Evolutionary conservation across 2,113 vertebrate genomes (phyloP).

Genomic region (Caloenas nicobarica): DNA sequence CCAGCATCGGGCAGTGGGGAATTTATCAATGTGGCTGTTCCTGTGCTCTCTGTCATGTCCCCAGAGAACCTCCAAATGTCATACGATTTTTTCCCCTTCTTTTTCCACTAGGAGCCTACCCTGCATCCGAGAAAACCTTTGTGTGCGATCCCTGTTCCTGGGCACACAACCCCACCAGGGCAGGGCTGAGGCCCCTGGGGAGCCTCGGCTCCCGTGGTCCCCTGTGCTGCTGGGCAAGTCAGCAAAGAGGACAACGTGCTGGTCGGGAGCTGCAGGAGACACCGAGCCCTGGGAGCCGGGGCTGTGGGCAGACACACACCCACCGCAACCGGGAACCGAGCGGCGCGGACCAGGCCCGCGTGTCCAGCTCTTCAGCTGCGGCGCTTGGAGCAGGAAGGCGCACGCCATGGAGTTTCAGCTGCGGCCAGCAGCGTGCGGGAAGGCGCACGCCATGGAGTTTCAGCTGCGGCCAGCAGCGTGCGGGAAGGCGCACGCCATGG

Average conservation of each 20-base stretch:
- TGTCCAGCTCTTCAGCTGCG: accelerated
- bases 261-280: background rate
- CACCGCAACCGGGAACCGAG: background rate
- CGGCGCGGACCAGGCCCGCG: background rate
- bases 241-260: background rate
- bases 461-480: too few species aligned
- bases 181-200: background rate
- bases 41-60: background rate
- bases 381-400: too few species aligned
- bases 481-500: background rate
- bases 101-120: background rate
- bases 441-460: too few species aligned
- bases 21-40: background rate
- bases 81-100: background rate
- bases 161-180: background rate
- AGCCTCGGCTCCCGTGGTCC: background rate
- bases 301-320: background rate
- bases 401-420: too few species aligned
- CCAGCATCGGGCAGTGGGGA: background rate
- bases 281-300: background rate
- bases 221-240: background rate
- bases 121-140: background rate
- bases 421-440: too few species aligned
- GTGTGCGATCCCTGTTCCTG: background rate
- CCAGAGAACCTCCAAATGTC: background rate